Evolutionary conservation across 2,797 vertebrate genomes (phyloP), one percentile per base, ranked within the genome.

Genomic region (Gymnothorax reevesii): DNA sequence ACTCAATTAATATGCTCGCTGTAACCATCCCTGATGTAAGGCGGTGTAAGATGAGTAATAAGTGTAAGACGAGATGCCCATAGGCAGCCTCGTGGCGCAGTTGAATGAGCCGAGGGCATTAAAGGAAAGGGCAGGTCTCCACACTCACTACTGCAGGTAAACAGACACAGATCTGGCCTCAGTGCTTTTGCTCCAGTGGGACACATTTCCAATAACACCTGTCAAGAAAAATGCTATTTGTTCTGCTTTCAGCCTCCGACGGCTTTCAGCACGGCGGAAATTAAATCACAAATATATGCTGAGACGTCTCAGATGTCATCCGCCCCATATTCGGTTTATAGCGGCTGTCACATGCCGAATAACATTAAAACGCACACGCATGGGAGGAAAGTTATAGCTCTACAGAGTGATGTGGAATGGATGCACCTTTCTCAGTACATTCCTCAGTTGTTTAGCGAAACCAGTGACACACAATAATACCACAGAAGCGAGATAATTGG

Each of bases 141-240:
- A 12, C 69, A 9, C 69, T 42, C 66, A 4, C 69, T 73, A 10
- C 69, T 12, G 10, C 69, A 12, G 69, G 12, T 73, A 73, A 73
- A 73, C 33, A 33, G 25, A 73, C 69, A 4, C 25, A 33, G 25
- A 73, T 33, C 69, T 73, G 69, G 69, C 69, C 33, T 0, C 8
- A 27, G 69, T 25, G 13, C 62, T 22, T 66, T 66, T 66, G 62
- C 62, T 22, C 20, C n/a, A n/a, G 7, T 73, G 25, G 33, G 69
- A 73, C 25, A 73, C 7, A 73, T 73, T 73, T 73, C 69, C 69
- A 33, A 73, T 73, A 73, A 13, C n/a, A 73, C 69, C 25, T 73
- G 25, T 73, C 69, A 4, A 33, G 69, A 73, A 4, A 33, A 33
- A 33, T 13, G 12, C 27, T 3, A 33, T 13, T 33, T 73, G 69